These are phyloP conservation scores for Oreonectes daqikongensis DNA, from an alignment of 2,797 vertebrate genomes.

Conservation along the genomic window DNA sequence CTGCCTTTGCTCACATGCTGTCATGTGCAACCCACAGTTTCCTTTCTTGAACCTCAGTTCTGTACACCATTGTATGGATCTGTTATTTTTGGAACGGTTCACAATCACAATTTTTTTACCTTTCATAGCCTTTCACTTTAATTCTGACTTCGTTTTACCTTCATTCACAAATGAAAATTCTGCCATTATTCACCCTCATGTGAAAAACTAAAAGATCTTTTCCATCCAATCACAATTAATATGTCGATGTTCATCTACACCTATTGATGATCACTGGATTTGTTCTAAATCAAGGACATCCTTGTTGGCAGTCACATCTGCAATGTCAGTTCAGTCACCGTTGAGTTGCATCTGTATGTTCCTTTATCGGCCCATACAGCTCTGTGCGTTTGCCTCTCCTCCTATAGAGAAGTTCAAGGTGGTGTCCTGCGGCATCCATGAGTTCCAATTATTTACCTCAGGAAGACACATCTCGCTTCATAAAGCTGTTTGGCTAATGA, in stretches of 20 bases:
- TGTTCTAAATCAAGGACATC: too few relatives aligned
- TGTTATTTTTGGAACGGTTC: background rate
- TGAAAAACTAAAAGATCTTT: too few relatives aligned
- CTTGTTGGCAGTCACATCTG: background rate
- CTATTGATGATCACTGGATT: too few relatives aligned
- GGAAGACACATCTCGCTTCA: conserved; percentile 20
- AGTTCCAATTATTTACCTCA: conserved; percentile 39
- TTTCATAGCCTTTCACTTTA: background rate
- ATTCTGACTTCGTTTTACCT: too few relatives aligned
- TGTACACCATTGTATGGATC: background rate
- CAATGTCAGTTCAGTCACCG: background rate
- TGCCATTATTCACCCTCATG: background rate
- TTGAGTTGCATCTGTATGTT: background rate
- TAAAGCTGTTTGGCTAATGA: conserved; percentile 29
- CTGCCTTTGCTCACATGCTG: background rate
- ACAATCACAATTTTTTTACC: background rate
- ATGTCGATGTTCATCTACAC: too few relatives aligned
- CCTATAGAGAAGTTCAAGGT: conserved; percentile 14
- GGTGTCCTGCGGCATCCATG: conserved; percentile 20
- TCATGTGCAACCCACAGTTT: background rate
- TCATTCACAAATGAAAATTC: background rate
- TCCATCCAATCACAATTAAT: too few relatives aligned
- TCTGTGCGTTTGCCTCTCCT: background rate
- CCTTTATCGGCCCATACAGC: background rate
- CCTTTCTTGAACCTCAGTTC: background rate